Base-by-base conservation (phyloP, 2,888 invertebrate species). In the Dyspetes luteomarginatus region DNA sequence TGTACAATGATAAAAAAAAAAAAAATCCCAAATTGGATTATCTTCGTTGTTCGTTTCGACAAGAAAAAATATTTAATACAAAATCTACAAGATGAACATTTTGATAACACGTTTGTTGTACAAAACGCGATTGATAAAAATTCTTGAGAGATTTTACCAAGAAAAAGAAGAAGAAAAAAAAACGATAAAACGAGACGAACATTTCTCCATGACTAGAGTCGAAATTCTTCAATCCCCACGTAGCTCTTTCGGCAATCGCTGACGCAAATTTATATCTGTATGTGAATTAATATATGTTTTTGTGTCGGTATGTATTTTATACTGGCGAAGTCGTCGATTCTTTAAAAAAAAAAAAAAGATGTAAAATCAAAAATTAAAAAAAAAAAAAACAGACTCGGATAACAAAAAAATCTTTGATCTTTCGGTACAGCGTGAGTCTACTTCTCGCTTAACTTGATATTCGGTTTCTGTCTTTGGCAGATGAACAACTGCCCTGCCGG, bases 131-230 rank as follows among this genome's bases (percentile, higher is more conserved):
- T n/a, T n/a, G n/a, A n/a, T n/a, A 22, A 60, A 74, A 5, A 19
- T 60, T 68, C 52, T 45, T 15, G 56, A 60, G 17, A 50, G 15
- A 36, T 58, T 58, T 45, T n/a, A n/a, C n/a, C n/a, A n/a, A n/a
- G n/a, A n/a, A 17, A 52, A 28, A 48, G 12, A 69, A 71, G 80
- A 48, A 15, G 36, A 22, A 62, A 55, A 28, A 7, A 72, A 50
- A 75, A n/a, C 62, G 26, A 64, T 9, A 56, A 76, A 75, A 71
- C 36, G 48, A 62, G 68, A 65, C 74, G 75, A 78, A 67, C 48
- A 62, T 74, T 81, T 55, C 64, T 75, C 62, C 74, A 73, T 78
- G 82, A 82, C 81, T 82, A 81, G 82, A 81, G 72, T 82, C 72
- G 81, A 73, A 78, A 81, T 81, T 67, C 41, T 56, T 55, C 60